Percentiles rank a stretch among this genome's conserved stretches.
These are phyloP conservation scores for Butorides virescens DNA, from an alignment of 2,113 vertebrate species.

Conservation along the genomic window DNA sequence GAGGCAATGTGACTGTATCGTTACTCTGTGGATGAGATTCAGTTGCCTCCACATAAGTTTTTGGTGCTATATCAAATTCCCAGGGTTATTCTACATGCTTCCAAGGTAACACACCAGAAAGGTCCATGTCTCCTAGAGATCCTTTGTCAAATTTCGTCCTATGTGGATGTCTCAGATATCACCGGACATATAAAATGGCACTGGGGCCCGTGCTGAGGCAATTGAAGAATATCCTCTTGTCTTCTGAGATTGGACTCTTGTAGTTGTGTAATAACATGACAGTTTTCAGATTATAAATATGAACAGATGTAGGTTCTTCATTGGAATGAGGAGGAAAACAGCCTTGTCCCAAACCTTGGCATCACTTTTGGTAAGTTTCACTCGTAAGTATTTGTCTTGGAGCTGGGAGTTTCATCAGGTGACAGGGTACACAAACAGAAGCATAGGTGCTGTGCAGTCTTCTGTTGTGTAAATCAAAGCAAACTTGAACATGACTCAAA, in stretches of 20 bases:
- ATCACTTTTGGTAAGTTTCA: neutral
- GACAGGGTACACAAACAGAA: neutral
- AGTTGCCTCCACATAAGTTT: neutral
- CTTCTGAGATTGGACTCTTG: neutral
- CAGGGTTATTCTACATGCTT: neutral
- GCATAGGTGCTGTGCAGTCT: neutral
- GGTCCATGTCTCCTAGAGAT: neutral
- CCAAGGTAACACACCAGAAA: neutral
- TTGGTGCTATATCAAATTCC: neutral
- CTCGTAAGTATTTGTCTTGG: neutral
- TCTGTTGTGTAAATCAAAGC: neutral
- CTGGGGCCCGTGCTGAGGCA: neutral
- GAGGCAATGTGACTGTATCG: neutral
- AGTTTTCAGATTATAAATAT: neutral
- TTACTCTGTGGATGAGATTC: neutral
- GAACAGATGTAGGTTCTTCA: neutral
- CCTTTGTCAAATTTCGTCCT: neutral
- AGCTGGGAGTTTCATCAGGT: neutral
- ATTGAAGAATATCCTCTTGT: neutral
- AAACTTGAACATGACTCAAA: neutral
- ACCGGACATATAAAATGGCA: rapidly evolving
- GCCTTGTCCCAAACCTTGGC: neutral
- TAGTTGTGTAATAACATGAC: neutral
- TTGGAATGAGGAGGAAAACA: neutral
- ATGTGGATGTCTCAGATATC: neutral